Evolutionary conservation across 2,797 vertebrate species (phyloP).

Genomic region (Pyrocephalus nanus): DNA sequence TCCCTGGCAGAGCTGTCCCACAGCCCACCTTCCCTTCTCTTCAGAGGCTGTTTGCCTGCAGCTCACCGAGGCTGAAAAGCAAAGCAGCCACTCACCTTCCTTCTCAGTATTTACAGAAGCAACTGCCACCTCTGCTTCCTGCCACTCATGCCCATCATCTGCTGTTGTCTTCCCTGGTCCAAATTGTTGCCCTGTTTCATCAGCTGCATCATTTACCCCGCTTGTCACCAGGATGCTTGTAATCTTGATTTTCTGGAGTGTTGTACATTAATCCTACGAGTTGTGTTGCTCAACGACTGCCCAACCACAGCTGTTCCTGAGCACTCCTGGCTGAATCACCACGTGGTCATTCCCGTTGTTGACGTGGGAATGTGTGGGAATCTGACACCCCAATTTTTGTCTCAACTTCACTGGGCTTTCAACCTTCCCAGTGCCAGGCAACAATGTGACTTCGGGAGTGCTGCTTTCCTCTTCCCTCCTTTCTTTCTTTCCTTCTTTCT

Average conservation of each 20-base stretch:
- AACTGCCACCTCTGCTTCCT: background rate
- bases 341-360: background rate
- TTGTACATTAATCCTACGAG: background rate
- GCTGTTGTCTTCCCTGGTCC: background rate
- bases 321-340: constrained; percentile 1
- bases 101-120: background rate
- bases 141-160: background rate
- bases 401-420: background rate
- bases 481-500: background rate
- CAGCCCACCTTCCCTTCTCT: background rate
- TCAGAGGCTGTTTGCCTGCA: background rate
- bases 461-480: background rate
- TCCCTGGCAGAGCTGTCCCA: background rate
- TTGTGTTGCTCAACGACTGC: background rate
- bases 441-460: background rate
- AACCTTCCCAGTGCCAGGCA: background rate
- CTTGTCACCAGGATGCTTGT: background rate
- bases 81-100: background rate
- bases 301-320: background rate
- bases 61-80: background rate
- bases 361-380: background rate
- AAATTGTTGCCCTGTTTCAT: background rate
- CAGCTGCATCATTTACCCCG: background rate
- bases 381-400: background rate
- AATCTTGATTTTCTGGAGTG: background rate